phyloP scores from a whole-genome alignment of 2,888 invertebrate species.

The Thysanoteuthis rhombus region DNA sequence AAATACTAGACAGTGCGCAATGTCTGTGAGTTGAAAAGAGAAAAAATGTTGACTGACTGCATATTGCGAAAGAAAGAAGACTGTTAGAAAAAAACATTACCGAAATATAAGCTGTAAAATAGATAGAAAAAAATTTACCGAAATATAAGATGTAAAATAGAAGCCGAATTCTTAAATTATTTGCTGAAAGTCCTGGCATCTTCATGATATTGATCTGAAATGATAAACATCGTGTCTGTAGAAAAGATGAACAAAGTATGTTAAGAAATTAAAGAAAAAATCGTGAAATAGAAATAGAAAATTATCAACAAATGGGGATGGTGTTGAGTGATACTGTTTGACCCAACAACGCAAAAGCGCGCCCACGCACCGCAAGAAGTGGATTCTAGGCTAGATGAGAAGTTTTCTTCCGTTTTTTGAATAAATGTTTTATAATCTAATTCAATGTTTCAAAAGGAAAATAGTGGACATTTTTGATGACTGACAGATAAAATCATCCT shows the following conservation, averaged over 20 bases:
- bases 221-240: background rate
- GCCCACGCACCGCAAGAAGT: background rate
- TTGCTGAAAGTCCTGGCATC: background rate
- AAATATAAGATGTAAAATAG: background rate
- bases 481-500: too few relatives aligned
- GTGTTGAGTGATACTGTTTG: too few relatives aligned
- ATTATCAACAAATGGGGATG: background rate
- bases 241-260: background rate
- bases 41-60: too few relatives aligned
- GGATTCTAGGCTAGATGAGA: background rate
- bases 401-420: background rate
- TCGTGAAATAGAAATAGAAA: background rate
- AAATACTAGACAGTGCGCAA: background rate
- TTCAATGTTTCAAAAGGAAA: background rate
- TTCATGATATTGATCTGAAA: background rate
- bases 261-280: too few relatives aligned
- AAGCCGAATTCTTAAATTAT: background rate
- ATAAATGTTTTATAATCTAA: too few relatives aligned
- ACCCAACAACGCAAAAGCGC: background rate
- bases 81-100: too few relatives aligned
- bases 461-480: background rate
- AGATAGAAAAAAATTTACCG: too few relatives aligned
- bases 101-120: too few relatives aligned
- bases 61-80: too few relatives aligned
- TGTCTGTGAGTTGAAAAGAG: background rate